These are phyloP conservation scores for Megamerina dolium DNA, from an alignment of 2,888 invertebrate species.

Conservation along the genomic window DNA sequence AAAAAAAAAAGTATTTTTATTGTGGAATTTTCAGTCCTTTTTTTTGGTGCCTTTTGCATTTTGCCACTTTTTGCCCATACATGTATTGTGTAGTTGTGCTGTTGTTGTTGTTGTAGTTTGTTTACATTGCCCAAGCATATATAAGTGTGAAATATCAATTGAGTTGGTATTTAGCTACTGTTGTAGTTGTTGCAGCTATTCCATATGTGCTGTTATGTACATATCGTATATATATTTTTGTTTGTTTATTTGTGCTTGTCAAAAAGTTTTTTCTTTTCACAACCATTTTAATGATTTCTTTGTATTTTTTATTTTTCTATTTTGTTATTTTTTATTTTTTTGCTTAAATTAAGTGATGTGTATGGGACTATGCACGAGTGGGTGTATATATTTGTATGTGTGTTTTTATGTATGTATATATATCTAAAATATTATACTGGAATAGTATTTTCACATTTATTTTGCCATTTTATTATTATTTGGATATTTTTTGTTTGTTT, in stretches of 20 bases:
- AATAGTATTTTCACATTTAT: too few species aligned
- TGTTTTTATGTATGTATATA: too few species aligned
- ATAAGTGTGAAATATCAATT: slow-evolving; percentile 19
- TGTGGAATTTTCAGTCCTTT: too few species aligned
- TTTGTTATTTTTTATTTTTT: background rate
- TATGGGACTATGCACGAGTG: slow-evolving; percentile 1
- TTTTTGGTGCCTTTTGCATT: slow-evolving; percentile 1
- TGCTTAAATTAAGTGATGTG: slow-evolving; percentile 16
- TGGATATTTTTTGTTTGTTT: too few species aligned
- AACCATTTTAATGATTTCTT: background rate
- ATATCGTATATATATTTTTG: background rate
- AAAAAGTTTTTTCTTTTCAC: background rate
- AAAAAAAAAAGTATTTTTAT: too few species aligned
- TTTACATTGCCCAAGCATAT: slow-evolving; percentile 15
- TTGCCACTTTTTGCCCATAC: background rate
- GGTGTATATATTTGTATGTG: too few species aligned
- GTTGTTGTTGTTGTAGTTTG: slow-evolving; percentile 17
- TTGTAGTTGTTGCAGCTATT: too few species aligned
- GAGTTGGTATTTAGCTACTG: slow-evolving; percentile 9
- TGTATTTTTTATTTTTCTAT: slow-evolving; percentile 1
- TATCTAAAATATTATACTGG: too few species aligned
- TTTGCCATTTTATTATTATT: too few species aligned
- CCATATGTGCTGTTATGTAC: background rate
- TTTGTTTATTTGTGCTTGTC: background rate
- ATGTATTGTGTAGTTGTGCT: background rate